Percentiles rank a stretch among this genome's conserved stretches.
Conservation (phyloP, 2,113 vertebrate species). For the Labrus mixtus region DNA sequence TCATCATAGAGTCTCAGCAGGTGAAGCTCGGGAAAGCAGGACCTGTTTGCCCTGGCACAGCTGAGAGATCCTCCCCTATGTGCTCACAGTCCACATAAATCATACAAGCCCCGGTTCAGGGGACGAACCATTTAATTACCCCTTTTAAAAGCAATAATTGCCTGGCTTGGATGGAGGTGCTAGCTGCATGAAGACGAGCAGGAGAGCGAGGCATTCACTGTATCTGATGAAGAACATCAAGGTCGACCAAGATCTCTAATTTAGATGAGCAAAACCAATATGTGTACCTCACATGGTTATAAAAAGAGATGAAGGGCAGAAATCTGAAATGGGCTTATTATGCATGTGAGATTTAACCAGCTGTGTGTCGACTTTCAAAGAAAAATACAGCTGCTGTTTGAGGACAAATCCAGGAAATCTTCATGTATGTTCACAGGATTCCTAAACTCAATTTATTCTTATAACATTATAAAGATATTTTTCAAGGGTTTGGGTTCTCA, state of each 20-base stretch:
- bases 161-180: slow-evolving; percentile 61
- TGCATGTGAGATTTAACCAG: slow-evolving; percentile 10
- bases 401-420: not conserved
- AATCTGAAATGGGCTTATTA: not conserved
- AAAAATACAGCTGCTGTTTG: slow-evolving; percentile 28
- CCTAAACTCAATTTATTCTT: too few species aligned
- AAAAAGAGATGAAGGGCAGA: slow-evolving; percentile 23
- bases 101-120: slow-evolving; percentile 55
- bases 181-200: slow-evolving; percentile 50
- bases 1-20: slow-evolving; percentile 66
- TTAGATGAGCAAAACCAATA: slow-evolving; percentile 41
- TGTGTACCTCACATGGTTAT: not conserved
- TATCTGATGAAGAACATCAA: slow-evolving; percentile 34
- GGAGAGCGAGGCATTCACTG: slow-evolving; percentile 34
- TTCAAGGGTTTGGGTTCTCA: not conserved
- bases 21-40: slow-evolving; percentile 38
- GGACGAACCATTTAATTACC: slow-evolving; percentile 75
- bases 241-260: slow-evolving; percentile 22
- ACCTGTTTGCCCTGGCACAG: slow-evolving; percentile 46
- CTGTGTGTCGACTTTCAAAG: slow-evolving; percentile 13
- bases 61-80: slow-evolving; percentile 58
- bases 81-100: slow-evolving; percentile 64
- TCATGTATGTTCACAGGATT: not conserved
- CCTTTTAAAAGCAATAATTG: slow-evolving; percentile 73
- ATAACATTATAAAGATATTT: not conserved